Evolutionary conservation across 1,140 invertebrate species (phyloP).

Genomic region (honey bee (Apis mellifera)): DNA sequence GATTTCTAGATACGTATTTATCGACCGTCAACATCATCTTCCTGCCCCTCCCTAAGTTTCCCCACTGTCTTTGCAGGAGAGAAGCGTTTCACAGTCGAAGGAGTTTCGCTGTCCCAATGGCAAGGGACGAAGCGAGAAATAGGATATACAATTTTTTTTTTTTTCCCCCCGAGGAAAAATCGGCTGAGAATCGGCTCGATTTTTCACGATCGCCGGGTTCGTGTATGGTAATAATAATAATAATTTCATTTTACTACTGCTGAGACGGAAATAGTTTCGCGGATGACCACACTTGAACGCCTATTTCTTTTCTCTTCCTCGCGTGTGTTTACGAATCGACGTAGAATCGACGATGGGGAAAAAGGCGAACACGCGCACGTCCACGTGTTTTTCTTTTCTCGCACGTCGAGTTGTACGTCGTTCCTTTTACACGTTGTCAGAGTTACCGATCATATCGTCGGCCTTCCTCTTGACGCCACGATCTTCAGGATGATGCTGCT

Average conservation of each 20-base stretch:
- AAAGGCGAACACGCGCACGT: neutral
- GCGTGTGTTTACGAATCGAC: slow-evolving; percentile 8
- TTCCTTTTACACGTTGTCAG: slow-evolving; percentile 70
- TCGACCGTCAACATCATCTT: slow-evolving; percentile 14
- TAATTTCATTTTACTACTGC: slow-evolving; percentile 67
- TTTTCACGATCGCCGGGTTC: neutral
- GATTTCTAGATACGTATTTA: slow-evolving; percentile 55
- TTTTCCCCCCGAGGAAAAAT: neutral
- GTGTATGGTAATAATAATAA: neutral
- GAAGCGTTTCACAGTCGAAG: neutral
- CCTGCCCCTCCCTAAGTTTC: neutral
- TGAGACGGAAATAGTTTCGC: slow-evolving; percentile 79
- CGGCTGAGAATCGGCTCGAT: no score
- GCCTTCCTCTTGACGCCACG: slow-evolving; percentile 78
- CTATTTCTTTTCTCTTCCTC: neutral
- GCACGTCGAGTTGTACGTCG: slow-evolving; percentile 5
- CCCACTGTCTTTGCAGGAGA: neutral
- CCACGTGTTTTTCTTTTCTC: neutral
- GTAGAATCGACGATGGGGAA: slow-evolving; percentile 37
- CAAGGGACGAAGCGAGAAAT: neutral
- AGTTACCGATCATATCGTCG: slow-evolving; percentile 76
- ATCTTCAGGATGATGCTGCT: slow-evolving; percentile 70
- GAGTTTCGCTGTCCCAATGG: neutral
- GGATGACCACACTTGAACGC: slow-evolving; percentile 78
- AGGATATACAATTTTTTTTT: neutral